A percentile compares a stretch with the other conserved stretches of the same genome.
Evolutionary conservation across 2,797 vertebrate genomes (phyloP).

Genomic region (Tarsius wallacei): DNA sequence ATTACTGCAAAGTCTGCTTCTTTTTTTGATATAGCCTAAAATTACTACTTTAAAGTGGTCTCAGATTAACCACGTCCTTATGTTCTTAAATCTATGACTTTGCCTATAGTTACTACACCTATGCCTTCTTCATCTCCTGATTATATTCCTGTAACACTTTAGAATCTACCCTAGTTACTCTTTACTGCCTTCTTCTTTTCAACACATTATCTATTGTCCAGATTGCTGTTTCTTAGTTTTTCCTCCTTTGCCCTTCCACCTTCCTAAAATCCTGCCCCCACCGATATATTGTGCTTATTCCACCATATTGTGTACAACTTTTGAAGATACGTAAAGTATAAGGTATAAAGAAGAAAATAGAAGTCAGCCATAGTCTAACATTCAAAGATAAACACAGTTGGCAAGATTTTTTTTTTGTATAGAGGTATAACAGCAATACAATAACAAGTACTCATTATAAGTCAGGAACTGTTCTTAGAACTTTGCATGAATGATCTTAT

Average conservation of each 20-base stretch:
- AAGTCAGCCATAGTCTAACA: background rate
- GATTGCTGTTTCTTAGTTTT: background rate
- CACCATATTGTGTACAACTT: background rate
- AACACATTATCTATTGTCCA: background rate
- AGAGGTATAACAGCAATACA: background rate
- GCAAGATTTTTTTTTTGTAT: background rate
- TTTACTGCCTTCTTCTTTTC: background rate
- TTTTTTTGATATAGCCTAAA: background rate
- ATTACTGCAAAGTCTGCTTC: background rate
- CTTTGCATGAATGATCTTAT: background rate
- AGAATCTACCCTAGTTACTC: background rate
- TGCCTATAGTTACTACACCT: background rate
- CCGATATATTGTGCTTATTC: background rate
- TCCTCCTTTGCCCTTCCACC: background rate
- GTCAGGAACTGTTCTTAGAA: background rate
- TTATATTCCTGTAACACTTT: background rate
- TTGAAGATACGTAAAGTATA: background rate
- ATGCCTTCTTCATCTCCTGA: background rate
- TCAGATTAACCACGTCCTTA: background rate
- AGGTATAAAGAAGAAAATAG: background rate
- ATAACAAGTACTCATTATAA: background rate
- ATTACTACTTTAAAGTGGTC: no score
- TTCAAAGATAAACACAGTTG: background rate
- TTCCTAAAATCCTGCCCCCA: background rate
- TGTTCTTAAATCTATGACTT: background rate